Conservation (phyloP, 2,888 invertebrate species). For the Cecidostiba fungosa region DNA sequence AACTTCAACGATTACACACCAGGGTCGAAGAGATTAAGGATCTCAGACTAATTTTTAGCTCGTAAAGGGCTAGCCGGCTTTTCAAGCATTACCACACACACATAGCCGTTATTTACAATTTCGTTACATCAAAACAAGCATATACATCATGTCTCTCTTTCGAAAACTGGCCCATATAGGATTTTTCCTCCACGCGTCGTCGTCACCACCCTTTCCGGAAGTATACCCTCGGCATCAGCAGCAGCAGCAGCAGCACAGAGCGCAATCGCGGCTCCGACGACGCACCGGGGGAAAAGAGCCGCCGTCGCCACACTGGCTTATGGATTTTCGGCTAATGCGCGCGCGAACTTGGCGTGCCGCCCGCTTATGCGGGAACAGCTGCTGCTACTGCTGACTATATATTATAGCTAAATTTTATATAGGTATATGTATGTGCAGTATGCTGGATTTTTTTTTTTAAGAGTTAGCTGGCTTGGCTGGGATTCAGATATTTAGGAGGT, state of each 20-base stretch:
- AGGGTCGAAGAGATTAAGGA: neutral
- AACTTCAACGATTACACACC: neutral
- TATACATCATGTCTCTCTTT: neutral
- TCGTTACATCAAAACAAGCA: no score
- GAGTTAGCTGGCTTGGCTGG: neutral
- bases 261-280: slow-evolving; percentile 2
- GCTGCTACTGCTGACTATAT: slow-evolving; percentile 6
- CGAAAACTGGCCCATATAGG: neutral
- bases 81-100: no score
- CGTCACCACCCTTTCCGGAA: neutral
- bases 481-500: neutral
- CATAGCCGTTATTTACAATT: no score
- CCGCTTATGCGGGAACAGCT: slow-evolving; percentile 49
- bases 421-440: neutral
- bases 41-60: neutral
- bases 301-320: slow-evolving; percentile 31
- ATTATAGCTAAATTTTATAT: neutral
- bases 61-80: no score
- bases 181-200: neutral
- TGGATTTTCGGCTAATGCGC: slow-evolving; percentile 57
- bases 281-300: neutral
- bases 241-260: slow-evolving; percentile 24
- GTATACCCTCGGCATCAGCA: neutral
- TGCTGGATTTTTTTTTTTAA: neutral
- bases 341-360: slow-evolving; percentile 52